Base-by-base conservation (phyloP, 2,888 invertebrate genomes). In the Polymixis lichenea region DNA sequence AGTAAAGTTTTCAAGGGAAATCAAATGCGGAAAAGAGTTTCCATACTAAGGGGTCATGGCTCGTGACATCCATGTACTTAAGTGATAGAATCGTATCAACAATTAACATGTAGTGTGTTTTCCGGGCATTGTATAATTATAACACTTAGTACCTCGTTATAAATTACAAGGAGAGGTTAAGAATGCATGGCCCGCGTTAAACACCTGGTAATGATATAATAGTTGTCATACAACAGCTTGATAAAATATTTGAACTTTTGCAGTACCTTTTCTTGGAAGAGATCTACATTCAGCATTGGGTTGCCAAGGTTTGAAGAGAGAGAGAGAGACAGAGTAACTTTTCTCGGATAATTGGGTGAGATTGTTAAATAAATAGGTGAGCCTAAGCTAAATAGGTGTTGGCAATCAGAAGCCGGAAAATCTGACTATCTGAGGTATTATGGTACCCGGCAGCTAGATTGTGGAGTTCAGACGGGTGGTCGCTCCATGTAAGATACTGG, bases 31-130 rank as follows among this genome's bases (percentile, higher is more conserved):
- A 58, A 78, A 73, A 53, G 11, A 28, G 25, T 81, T 66, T 65
- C 61, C 53, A 38, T 25, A 8, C 2, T 15, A 53, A 55, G 17
- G 19, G 78, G 81, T 66, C 75, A 75, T 15, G 65, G 13, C 38
- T 22, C 9, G 7, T 51, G 62, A 51, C 22, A 17, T 11, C 2
- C 25, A 28, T 51, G 11, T 25, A 3, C 7, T 43, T 46, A 13
- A 13, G 11, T 19, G 58, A 65, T 51, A 43, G 15, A 66, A 65
- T 38, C 15, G 19, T 60, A 32, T 62, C 32, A 32, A 0, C 15
- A 43, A 69, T 79, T 78, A 69, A 22, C 46, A 67, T 72, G 46
- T 11, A 9, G 4, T 17, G 7, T 22, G 4, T 61, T 81, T 81
- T 56, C 82, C 75, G 53, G 49, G 60, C 0, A 49, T 60, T 78